Percentiles rank a stretch among this genome's conserved stretches.
Evolutionary conservation across 2,113 vertebrate species (phyloP).

Genomic region (Mastomys natalensis): DNA sequence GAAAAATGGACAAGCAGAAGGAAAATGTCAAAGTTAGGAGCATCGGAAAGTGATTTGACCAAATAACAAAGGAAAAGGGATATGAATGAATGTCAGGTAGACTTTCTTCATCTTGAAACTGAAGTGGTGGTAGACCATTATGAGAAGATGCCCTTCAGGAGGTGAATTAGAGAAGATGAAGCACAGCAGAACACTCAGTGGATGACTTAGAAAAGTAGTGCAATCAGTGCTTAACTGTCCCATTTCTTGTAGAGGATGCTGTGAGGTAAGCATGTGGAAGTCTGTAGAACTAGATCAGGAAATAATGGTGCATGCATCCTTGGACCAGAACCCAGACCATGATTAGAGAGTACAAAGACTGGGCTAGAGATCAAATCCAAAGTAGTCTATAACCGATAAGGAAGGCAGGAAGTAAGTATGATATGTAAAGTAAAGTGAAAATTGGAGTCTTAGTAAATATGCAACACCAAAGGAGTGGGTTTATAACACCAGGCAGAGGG

Average conservation of each 20-base stretch:
- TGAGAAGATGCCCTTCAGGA: background rate
- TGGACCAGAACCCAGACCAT: background rate
- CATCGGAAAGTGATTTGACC: background rate
- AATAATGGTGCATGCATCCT: background rate
- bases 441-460: background rate
- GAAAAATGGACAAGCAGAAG: background rate
- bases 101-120: background rate
- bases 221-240: background rate
- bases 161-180: no score
- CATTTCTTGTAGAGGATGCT: background rate
- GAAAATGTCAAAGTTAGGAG: background rate
- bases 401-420: background rate
- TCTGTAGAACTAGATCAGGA: background rate
- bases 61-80: background rate
- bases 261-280: background rate
- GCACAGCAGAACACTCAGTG: background rate
- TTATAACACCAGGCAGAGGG: background rate
- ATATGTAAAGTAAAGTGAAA: background rate
- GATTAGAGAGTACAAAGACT: background rate
- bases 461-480: background rate
- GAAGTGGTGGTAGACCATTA: rapidly evolving
- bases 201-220: background rate
- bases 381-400: background rate
- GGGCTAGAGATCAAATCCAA: background rate
- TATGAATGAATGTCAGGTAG: background rate